A percentile compares a stretch with the other conserved stretches of the same genome.
Evolutionary conservation across 2,113 vertebrate genomes (phyloP).

Genomic region (Picathartes gymnocephalus): DNA sequence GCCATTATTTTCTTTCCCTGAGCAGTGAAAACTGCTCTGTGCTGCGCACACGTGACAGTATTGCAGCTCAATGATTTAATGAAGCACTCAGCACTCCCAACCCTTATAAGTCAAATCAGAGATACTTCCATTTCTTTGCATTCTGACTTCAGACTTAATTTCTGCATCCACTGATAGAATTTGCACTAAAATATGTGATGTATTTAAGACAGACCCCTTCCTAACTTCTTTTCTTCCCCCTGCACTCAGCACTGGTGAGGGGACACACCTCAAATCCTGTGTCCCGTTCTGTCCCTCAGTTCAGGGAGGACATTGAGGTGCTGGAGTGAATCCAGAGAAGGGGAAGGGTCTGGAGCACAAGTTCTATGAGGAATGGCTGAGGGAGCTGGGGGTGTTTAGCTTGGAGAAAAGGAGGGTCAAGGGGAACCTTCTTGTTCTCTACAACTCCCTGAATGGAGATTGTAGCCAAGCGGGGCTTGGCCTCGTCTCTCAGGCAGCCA

Average conservation of each 20-base stretch:
- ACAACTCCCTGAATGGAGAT: too few species aligned
- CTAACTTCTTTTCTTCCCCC: neutral
- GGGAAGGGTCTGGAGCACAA: neutral
- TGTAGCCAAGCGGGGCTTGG: neutral
- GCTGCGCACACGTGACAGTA: fast-evolving
- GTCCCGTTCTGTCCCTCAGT: neutral
- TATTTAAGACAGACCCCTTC: neutral
- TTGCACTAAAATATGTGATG: neutral
- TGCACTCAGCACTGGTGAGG: neutral
- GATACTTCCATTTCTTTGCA: neutral
- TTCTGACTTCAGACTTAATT: neutral
- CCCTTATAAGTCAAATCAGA: fast-evolving
- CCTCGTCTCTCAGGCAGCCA: neutral
- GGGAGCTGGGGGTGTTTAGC: neutral
- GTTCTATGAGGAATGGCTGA: fast-evolving
- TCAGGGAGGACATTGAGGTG: neutral
- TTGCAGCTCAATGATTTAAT: neutral
- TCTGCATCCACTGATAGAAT: neutral
- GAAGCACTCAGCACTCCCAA: neutral
- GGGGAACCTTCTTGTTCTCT: too few species aligned
- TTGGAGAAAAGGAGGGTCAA: neutral
- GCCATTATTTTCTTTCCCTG: neutral
- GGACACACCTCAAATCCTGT: neutral
- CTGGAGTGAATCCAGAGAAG: neutral
- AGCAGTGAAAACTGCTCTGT: neutral